Percentiles rank a stretch among this genome's conserved stretches.
Evolutionary conservation across 2,113 vertebrate species (phyloP).

Genomic region (Emydura subglobosa): DNA sequence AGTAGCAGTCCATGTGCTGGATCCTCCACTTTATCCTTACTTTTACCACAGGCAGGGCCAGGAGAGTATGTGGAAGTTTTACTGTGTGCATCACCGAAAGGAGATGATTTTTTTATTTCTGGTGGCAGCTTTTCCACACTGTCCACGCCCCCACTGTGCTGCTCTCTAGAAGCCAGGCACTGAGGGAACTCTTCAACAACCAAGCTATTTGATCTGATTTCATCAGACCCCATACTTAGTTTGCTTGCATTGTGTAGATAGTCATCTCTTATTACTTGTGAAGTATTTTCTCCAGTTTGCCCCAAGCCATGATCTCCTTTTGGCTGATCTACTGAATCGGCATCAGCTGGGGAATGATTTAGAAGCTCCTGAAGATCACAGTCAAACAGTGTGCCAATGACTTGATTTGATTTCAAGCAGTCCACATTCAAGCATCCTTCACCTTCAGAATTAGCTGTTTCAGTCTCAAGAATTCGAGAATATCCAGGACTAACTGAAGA

Average conservation of each 20-base stretch:
- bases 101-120: background rate
- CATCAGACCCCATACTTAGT: slow-evolving; percentile 3
- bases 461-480: background rate
- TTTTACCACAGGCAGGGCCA: background rate
- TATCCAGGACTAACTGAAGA: background rate
- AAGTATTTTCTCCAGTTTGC: background rate
- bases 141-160: background rate
- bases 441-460: no score
- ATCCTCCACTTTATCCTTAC: background rate
- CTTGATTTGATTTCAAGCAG: background rate
- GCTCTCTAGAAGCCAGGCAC: background rate
- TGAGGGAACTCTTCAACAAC: background rate
- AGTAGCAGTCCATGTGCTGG: fast-evolving
- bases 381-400: background rate
- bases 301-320: background rate
- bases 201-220: background rate
- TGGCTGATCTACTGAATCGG: background rate
- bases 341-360: background rate
- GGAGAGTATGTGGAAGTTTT: fast-evolving
- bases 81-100: fast-evolving
- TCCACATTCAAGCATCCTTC: background rate
- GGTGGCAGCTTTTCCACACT: background rate
- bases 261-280: background rate
- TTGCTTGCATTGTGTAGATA: background rate
- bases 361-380: slow-evolving; percentile 53